phyloP scores from a whole-genome alignment of 2,888 invertebrate species.

The Acanthosepion esculentum region DNA sequence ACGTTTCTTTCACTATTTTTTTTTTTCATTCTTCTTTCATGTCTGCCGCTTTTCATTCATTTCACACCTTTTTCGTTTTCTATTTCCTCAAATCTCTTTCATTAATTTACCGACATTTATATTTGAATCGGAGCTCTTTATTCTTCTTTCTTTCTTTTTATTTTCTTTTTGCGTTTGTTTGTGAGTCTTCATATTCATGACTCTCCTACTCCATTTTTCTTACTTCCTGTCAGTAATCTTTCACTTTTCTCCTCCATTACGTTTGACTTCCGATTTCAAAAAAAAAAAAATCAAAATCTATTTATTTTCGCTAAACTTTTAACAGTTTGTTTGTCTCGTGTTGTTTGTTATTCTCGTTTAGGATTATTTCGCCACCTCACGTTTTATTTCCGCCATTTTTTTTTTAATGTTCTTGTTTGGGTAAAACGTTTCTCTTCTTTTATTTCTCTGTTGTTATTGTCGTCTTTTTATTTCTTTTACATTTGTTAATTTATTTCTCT shows the following conservation, averaged over 20 bases:
- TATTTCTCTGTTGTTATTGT: background rate
- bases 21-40: background rate
- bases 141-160: background rate
- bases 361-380: too few relatives aligned
- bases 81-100: background rate
- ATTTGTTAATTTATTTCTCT: background rate
- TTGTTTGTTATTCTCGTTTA: too few relatives aligned
- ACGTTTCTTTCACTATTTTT: background rate
- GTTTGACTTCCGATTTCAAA: background rate
- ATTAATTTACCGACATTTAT: background rate
- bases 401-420: too few relatives aligned
- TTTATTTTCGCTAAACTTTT: too few relatives aligned
- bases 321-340: too few relatives aligned
- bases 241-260: background rate
- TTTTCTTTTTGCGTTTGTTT: too few relatives aligned
- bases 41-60: background rate
- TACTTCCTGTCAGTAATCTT: background rate
- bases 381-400: too few relatives aligned
- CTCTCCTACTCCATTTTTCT: background rate
- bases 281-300: too few relatives aligned
- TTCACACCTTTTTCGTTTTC: background rate
- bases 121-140: background rate
- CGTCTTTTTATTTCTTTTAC: background rate
- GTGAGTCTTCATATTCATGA: background rate
- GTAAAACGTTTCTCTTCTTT: background rate